Conservation (phyloP, 2,113 vertebrate species). For the Delphinus delphis region DNA sequence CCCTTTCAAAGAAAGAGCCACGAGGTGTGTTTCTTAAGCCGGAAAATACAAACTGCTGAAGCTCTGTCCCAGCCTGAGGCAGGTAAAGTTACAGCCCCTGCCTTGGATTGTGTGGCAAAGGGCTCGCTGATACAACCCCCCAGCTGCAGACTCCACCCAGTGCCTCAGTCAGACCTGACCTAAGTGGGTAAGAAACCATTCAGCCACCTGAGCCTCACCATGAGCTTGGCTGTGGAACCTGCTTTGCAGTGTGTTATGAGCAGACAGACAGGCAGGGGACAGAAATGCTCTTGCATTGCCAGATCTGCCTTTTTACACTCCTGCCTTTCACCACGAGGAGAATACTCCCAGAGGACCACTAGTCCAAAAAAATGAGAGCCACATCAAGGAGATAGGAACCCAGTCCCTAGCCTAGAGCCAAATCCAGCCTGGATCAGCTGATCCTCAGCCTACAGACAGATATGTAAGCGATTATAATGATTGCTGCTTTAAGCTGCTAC, state of each 20-base stretch:
- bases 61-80: background rate
- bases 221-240: background rate
- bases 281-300: background rate
- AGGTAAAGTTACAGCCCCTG: background rate
- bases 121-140: accelerated
- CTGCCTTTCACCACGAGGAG: background rate
- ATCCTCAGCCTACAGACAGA: background rate
- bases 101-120: background rate
- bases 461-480: background rate
- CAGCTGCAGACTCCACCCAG: background rate
- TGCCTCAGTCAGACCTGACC: background rate
- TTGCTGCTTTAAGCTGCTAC: background rate
- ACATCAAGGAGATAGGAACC: background rate
- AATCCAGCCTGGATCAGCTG: background rate
- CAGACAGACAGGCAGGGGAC: background rate
- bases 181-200: background rate
- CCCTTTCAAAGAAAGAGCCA: background rate
- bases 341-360: no score
- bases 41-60: background rate
- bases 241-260: background rate
- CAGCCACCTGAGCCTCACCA: background rate
- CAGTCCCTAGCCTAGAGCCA: background rate
- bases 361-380: background rate
- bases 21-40: constrained; percentile 5
- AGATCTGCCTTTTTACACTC: accelerated